Evolutionary conservation across 1,140 invertebrate species (phyloP).

Genomic region (Anadara kagoshimensis): DNA sequence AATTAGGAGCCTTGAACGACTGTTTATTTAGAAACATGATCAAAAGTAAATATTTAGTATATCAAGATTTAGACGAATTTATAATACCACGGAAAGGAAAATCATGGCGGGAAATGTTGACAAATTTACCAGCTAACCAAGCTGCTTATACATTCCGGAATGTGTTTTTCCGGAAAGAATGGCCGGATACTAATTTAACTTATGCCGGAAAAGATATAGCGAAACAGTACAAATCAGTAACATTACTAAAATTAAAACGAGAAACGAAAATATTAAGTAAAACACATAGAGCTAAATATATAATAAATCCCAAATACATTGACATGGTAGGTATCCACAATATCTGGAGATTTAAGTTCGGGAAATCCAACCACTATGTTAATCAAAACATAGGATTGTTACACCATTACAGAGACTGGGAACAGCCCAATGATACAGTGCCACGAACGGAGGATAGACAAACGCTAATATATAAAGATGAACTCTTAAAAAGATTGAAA

Average conservation of each 20-base stretch:
- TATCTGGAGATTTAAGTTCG: slow-evolving; percentile 82
- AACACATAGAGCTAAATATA: slow-evolving; percentile 85
- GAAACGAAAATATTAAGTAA: slow-evolving; percentile 30
- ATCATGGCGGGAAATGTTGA: slow-evolving; percentile 36
- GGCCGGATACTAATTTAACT: slow-evolving; percentile 13
- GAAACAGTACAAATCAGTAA: slow-evolving; percentile 28
- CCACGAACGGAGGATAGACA: background rate
- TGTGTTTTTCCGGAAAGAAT: slow-evolving; percentile 49
- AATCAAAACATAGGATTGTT: slow-evolving; percentile 87
- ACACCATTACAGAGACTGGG: slow-evolving; percentile 88
- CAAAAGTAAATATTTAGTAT: slow-evolving; percentile 37
- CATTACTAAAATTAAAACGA: slow-evolving; percentile 35
- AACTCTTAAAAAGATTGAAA: slow-evolving; percentile 15
- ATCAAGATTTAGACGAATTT: slow-evolving; percentile 47
- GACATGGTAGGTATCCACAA: slow-evolving; percentile 95
- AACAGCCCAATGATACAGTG: slow-evolving; percentile 23
- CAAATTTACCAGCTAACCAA: slow-evolving; percentile 1
- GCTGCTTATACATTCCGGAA: slow-evolving; percentile 37
- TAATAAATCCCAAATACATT: slow-evolving; percentile 84
- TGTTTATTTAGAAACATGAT: slow-evolving; percentile 42
- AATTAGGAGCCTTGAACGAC: slow-evolving; percentile 48
- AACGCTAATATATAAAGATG: slow-evolving; percentile 27
- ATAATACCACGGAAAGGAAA: slow-evolving; percentile 37
- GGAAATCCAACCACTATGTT: slow-evolving; percentile 78
- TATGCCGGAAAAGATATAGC: slow-evolving; percentile 22